Conservation (phyloP, 2,888 invertebrate species). For the Pandemis cinnamomeana region DNA sequence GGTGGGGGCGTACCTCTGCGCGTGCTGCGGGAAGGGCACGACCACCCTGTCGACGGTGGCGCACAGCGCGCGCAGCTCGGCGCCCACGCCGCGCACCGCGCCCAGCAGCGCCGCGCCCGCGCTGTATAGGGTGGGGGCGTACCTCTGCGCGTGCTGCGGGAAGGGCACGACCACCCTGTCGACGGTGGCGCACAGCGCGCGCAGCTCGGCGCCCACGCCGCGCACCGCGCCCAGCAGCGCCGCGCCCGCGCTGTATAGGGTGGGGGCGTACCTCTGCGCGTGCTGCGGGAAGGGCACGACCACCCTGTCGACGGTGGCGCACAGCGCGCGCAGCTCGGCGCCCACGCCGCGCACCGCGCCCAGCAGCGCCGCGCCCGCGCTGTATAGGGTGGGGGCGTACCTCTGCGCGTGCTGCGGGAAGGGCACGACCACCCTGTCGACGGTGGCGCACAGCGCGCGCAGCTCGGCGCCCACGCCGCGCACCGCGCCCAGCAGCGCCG, state of each 20-base stretch:
- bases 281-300: slow-evolving; percentile 90
- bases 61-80: slow-evolving; percentile 90
- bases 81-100: slow-evolving; percentile 90
- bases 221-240: slow-evolving; percentile 85
- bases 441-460: slow-evolving; percentile 91
- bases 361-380: slow-evolving; percentile 86
- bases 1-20: slow-evolving; percentile 89
- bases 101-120: slow-evolving; percentile 84
- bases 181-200: slow-evolving; percentile 92
- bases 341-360: slow-evolving; percentile 90
- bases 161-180: slow-evolving; percentile 92
- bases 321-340: slow-evolving; percentile 89
- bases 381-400: too few species aligned
- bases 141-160: slow-evolving; percentile 90
- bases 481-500: slow-evolving; percentile 83
- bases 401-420: slow-evolving; percentile 91
- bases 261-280: slow-evolving; percentile 89
- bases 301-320: slow-evolving; percentile 94
- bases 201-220: slow-evolving; percentile 91
- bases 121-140: too few species aligned
- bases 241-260: slow-evolving; percentile 88
- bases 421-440: slow-evolving; percentile 91
- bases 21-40: slow-evolving; percentile 88
- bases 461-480: slow-evolving; percentile 92
- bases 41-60: slow-evolving; percentile 94